Conservation (phyloP, 1,140 invertebrate genomes). For the Ridgeia piscesae region DNA sequence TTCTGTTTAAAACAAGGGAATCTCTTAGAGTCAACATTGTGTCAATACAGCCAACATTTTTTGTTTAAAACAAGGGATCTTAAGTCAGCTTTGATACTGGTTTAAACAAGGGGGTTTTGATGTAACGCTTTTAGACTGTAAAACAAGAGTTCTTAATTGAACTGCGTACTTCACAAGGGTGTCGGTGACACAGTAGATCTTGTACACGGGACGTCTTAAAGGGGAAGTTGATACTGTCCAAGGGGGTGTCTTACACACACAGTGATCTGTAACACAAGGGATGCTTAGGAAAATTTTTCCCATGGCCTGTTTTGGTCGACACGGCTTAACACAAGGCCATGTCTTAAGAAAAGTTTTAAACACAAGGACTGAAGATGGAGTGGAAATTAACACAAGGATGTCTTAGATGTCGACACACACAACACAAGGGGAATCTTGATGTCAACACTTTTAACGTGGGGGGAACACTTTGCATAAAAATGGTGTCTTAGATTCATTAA, state of each 20-base stretch:
- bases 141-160: background rate
- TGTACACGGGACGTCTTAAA: slow-evolving; percentile 95
- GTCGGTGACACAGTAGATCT: slow-evolving; percentile 98
- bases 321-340: slow-evolving; percentile 51
- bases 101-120: background rate
- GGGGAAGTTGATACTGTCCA: slow-evolving; percentile 97
- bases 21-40: too few relatives aligned
- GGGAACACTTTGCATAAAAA: background rate
- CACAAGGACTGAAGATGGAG: slow-evolving; percentile 97
- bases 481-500: too few relatives aligned
- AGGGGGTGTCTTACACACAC: slow-evolving; percentile 94
- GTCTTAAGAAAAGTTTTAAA: slow-evolving; percentile 94
- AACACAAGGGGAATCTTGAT: background rate
- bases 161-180: slow-evolving; percentile 76
- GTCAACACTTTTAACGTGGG: slow-evolving; percentile 25
- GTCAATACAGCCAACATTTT: too few relatives aligned
- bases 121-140: background rate
- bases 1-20: too few relatives aligned
- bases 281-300: slow-evolving; percentile 98
- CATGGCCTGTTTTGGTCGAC: slow-evolving; percentile 97
- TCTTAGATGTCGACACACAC: too few relatives aligned
- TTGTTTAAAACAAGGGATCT: too few relatives aligned
- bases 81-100: background rate
- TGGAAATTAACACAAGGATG: too few relatives aligned
- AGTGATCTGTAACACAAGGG: slow-evolving; percentile 98